Base-by-base conservation (phyloP, 2,888 invertebrate species). In the Macrostomum cliftonense region DNA sequence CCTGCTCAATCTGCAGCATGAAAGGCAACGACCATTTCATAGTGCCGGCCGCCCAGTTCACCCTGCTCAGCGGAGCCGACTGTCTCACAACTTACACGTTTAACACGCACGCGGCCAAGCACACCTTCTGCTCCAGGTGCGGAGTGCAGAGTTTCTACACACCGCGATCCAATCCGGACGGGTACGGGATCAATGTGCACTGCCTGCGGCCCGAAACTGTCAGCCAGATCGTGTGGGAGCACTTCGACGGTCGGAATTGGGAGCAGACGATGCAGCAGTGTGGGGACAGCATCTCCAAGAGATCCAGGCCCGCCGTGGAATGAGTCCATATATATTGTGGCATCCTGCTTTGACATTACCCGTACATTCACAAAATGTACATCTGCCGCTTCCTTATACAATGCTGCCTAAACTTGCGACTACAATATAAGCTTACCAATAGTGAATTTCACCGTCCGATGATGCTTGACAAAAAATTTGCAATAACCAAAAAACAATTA, bases 131-230 rank as follows among this genome's bases (percentile, higher is more conserved):
- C 57, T 63, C 64, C 42, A 65, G 56, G 4, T 75, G 75, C 60
- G 75, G 75, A 1, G 73, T 75, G 0, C 74, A 75, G 55, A 68
- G 73, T 56, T 75, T 75, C 58, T 75, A 74, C 60, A 65, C 64
- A 45, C 75, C 75, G 1, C 58, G 75, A 37, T 73, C 73, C 1
- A 74, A 74, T 57, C 73, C 72, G 1, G 71, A 73, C 57, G 72
- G 72, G 37, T 65, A 71, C 49, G 74, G 74, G 73, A 58, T 71
- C n/a, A 61, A 60, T 53, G 63, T 65, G 11, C 65, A 68, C 52
- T 69, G 71, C 52, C 50, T 71, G 13, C 70, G 70, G 46, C 53
- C 59, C 12, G 65, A 61, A 1, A 67, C 68, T 7, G 56, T 69
- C 9, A 56, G 58, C 45, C 56, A 59, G n/a, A 51, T 62, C 11